Base-by-base conservation (phyloP, 2,888 invertebrate species). In the Lamellibrachia columna region DNA sequence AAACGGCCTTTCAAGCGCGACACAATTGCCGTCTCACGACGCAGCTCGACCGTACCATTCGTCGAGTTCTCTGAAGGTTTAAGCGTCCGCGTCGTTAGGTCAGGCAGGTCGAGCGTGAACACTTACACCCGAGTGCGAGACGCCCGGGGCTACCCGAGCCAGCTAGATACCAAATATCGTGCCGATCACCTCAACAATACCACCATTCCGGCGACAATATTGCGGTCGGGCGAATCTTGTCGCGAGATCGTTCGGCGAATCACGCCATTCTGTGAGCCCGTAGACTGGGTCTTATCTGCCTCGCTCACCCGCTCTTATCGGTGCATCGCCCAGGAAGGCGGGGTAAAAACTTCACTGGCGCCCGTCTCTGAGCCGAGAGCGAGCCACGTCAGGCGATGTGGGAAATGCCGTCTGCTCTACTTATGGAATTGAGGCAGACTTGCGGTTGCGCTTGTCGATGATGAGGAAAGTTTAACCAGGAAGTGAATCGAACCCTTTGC, bases 291-390 rank as follows among this genome's bases (percentile, higher is more conserved):
- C 75, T 75, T 75, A 75, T 75, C 75, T 75, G 1, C 75, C 15
- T 6, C 75, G 75, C 75, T 15, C 75, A 75, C 75, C 22, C 75
- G 75, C 75, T 11, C 75, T 75, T 75, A 75, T 75, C 75, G 75
- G 75, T 75, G 75, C 22, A 75, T 75, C 75, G 22, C 75, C 75
- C 2, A 22, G 22, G 75, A 75, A 75, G 75, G 75, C 75, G 75
- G 75, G 75, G 75, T 75, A 75, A 75, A 75, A 75, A 75, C 75
- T 11, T 75, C 75, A 75, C n/a, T 75, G 75, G 75, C 75, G 75
- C 75, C 22, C 75, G 75, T 75, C 75, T 75, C n/a, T 75, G 75
- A n/a, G 75, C n/a, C 75, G 22, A 6, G 15, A 75, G 22, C 6
- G 75, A 75, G 75, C 75, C 75, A 22, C 75, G 58, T 15, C 58